Base-by-base conservation (phyloP, 2,797 vertebrate species). In the Anolis apletophallus region DNA sequence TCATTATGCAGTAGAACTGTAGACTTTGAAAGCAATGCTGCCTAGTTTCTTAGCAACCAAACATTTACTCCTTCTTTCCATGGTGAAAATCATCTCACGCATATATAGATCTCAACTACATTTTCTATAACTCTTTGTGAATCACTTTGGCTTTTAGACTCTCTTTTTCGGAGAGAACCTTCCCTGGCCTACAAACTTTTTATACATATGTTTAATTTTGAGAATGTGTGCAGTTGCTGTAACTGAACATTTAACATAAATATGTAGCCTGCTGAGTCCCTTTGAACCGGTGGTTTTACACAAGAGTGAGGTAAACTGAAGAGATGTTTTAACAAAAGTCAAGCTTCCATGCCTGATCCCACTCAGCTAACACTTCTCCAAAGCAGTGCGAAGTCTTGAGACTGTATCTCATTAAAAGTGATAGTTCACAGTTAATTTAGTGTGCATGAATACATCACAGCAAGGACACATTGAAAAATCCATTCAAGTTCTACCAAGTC, bases 391-490 rank as follows among this genome's bases (percentile, higher is more conserved):
- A 75, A 40, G 46, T 12, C n/a, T 64, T n/a, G 17, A 85, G 21
- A 85, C 2, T 7, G 55, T 81, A 76, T 55, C 72, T 78, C 21
- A 85, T 86, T 86, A 77, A 85, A 85, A 57, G 54, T 26, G 26
- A 71, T 77, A 79, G 64, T 85, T 78, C 75, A 78, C 52, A 46
- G 32, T 79, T 79, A 85, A 85, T 59, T 57, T 36, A 69, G 50
- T 36, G 79, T 55, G 85, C 57, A 80, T 90, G 40, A 87, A 55
- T 90, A 80, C 7, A 76, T 29, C 6, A 40, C 79, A 85, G 36
- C 55, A 88, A 86, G 73, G 26, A 55, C 89, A 19, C 46, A 29
- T 69, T 81, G 69, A 71, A 88, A 87, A 90, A 89, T 82, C 23
- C 29, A 29, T n/a, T 75, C 72, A 73, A 26, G 23, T 79, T 91